Conservation (phyloP, 2,888 invertebrate genomes). For the Drosophila nigricruria region DNA sequence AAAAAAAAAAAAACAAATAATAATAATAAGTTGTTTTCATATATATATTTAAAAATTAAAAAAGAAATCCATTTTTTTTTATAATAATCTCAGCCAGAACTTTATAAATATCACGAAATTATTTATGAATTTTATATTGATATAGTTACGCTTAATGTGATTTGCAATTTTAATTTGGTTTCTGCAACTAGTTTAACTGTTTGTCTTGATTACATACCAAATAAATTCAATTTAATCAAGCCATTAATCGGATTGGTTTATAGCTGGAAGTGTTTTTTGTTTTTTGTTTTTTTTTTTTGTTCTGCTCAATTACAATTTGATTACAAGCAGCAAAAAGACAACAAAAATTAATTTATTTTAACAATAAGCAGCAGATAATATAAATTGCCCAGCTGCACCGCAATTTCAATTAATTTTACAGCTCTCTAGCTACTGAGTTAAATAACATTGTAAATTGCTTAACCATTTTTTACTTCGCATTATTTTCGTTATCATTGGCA, state of each 20-base stretch:
- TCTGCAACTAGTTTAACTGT: constrained; percentile 23
- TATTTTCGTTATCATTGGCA: background rate
- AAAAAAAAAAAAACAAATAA: background rate
- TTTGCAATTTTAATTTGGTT: constrained; percentile 21
- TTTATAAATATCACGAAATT: background rate
- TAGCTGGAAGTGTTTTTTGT: constrained; percentile 25
- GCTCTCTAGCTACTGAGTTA: constrained; percentile 37
- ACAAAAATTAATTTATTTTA: constrained; percentile 71
- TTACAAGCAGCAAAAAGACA: constrained; percentile 28
- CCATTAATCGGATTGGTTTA: constrained; percentile 70
- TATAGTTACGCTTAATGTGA: constrained; percentile 23
- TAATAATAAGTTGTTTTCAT: too few relatives aligned
- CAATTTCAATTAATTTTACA: constrained; percentile 78
- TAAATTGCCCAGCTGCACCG: constrained; percentile 62
- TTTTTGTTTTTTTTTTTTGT: too few relatives aligned
- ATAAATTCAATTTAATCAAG: constrained; percentile 68
- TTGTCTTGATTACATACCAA: constrained; percentile 45
- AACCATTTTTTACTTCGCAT: constrained; percentile 11
- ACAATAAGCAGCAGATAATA: constrained; percentile 67
- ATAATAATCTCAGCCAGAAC: background rate
- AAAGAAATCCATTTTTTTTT: background rate
- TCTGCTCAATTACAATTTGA: constrained; percentile 38
- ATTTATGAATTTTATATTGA: constrained; percentile 20
- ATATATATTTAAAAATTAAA: background rate
- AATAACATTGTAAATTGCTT: constrained; percentile 47